These are phyloP conservation scores for Rhinichthys osculus DNA, from an alignment of 2,797 vertebrate genomes.

Conservation along the genomic window DNA sequence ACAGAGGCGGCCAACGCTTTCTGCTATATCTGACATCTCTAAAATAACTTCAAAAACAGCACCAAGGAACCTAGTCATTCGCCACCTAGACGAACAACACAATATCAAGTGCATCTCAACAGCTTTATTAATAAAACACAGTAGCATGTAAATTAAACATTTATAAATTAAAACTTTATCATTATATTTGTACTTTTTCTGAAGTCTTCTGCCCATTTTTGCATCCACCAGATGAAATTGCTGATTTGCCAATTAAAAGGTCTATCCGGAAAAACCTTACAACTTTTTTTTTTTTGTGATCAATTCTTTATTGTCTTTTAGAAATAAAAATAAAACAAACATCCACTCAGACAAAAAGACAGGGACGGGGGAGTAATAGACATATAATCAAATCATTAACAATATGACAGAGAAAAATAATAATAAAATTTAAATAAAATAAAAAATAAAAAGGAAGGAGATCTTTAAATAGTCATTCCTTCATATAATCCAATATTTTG, in stretches of 20 bases:
- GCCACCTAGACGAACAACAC: conserved; percentile 30
- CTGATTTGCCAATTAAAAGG: neutral
- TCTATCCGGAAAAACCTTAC: fast-evolving
- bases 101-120: conserved; percentile 48
- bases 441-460: too few species aligned
- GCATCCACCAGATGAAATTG: neutral
- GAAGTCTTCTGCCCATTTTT: neutral
- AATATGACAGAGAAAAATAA: too few species aligned
- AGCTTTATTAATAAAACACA: conserved; percentile 48
- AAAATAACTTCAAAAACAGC: conserved; percentile 60
- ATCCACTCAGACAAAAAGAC: too few species aligned
- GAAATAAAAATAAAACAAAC: too few species aligned
- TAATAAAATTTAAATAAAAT: too few species aligned
- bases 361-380: too few species aligned
- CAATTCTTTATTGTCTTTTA: too few species aligned
- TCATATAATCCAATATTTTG: too few species aligned
- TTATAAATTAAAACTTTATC: neutral
- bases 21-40: conserved; percentile 65
- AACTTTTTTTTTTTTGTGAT: too few species aligned
- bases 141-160: neutral
- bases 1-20: conserved; percentile 62
- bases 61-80: conserved; percentile 50
- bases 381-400: too few species aligned
- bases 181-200: neutral
- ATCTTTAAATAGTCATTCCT: too few species aligned